These are phyloP conservation scores for Laupala kohalensis DNA, from an alignment of 1,140 invertebrate species.

Conservation along the genomic window DNA sequence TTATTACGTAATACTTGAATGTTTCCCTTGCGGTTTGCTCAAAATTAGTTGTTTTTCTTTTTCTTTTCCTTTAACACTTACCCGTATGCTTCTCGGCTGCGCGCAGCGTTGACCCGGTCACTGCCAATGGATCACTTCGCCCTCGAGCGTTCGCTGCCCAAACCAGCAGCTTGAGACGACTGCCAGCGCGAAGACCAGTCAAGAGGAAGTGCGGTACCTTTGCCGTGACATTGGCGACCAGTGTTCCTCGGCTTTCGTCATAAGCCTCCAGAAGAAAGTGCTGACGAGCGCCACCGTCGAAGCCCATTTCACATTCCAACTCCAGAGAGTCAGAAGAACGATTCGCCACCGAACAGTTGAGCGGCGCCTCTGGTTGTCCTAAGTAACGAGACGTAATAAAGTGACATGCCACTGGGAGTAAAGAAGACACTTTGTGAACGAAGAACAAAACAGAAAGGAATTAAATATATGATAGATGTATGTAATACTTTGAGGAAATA, in stretches of 20 bases:
- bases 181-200: slow-evolving; percentile 51
- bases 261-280: slow-evolving; percentile 59
- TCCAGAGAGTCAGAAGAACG: slow-evolving; percentile 62
- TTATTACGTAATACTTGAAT: too few species aligned
- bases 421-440: too few species aligned
- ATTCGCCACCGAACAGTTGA: slow-evolving; percentile 66
- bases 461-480: too few species aligned
- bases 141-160: slow-evolving; percentile 78
- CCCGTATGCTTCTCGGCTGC: slow-evolving; percentile 67
- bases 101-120: slow-evolving; percentile 55
- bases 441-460: too few species aligned
- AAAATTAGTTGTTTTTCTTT: too few species aligned
- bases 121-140: slow-evolving; percentile 47
- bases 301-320: slow-evolving; percentile 63
- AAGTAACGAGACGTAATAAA: neutral
- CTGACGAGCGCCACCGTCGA: slow-evolving; percentile 62
- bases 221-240: slow-evolving; percentile 55
- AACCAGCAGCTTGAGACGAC: slow-evolving; percentile 50
- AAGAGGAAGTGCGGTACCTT: slow-evolving; percentile 50
- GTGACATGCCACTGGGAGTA: too few species aligned
- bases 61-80: too few species aligned
- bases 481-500: too few species aligned
- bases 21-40: too few species aligned
- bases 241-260: slow-evolving; percentile 46
- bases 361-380: slow-evolving; percentile 60